These are phyloP conservation scores for Equus quagga DNA, from an alignment of 2,113 vertebrate species.

Conservation along the genomic window DNA sequence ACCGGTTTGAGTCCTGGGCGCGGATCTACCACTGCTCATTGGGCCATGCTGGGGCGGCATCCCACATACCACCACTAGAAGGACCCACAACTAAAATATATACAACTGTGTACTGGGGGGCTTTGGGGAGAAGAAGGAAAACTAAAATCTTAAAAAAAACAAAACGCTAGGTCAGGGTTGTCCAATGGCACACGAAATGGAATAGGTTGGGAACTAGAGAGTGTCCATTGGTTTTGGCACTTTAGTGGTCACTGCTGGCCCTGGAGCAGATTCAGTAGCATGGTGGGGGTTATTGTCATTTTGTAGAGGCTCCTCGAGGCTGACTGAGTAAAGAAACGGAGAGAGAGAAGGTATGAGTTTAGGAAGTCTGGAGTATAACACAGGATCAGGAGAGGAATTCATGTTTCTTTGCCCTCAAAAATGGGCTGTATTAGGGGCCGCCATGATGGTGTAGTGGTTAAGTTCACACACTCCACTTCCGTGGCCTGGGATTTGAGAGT, in stretches of 20 bases:
- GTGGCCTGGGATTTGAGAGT: too few species aligned
- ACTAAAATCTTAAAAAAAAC: too few species aligned
- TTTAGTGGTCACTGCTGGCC: not conserved
- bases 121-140: too few species aligned
- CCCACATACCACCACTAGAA: too few species aligned
- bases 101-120: too few species aligned
- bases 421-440: too few species aligned
- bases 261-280: not conserved
- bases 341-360: not conserved
- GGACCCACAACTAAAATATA: too few species aligned
- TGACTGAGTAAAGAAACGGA: not conserved
- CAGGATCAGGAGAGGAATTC: not conserved
- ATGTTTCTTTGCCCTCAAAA: not conserved
- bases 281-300: not conserved
- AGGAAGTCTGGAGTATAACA: not conserved
- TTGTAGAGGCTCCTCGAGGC: not conserved
- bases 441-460: too few species aligned
- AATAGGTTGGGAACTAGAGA: not conserved
- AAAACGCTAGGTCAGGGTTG: not conserved
- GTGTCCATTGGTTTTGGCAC: not conserved
- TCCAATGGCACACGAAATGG: not conserved
- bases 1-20: too few species aligned
- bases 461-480: too few species aligned
- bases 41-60: too few species aligned
- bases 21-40: too few species aligned